phyloP scores from a whole-genome alignment of 2,113 vertebrate species.

The Mastomys coucha region DNA sequence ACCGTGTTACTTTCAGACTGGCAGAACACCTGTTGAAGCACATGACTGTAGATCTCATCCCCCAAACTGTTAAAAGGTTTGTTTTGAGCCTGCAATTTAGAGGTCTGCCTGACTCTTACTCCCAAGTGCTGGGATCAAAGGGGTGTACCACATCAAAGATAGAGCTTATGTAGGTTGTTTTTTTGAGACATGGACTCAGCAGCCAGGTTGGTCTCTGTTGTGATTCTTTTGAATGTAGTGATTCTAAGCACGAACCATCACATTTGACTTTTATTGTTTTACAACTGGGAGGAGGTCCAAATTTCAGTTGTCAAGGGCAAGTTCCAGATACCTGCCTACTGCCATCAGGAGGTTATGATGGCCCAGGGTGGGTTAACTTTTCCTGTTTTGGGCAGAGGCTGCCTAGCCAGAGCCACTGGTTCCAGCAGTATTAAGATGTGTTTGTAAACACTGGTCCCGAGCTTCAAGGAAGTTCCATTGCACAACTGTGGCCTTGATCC shows the following conservation, averaged over 20 bases:
- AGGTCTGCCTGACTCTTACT: background rate
- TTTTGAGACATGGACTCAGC: background rate
- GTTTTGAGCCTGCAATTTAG: background rate
- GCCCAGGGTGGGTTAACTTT: background rate
- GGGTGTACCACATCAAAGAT: background rate
- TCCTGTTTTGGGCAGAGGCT: background rate
- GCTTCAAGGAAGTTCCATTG: background rate
- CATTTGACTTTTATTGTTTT: background rate
- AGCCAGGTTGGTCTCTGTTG: background rate
- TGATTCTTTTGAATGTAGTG: background rate
- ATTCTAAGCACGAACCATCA: background rate
- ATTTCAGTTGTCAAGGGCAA: background rate
- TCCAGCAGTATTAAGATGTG: background rate
- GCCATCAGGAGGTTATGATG: background rate
- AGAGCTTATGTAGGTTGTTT: background rate
- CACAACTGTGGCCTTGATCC: background rate
- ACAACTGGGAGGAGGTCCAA: too few species aligned
- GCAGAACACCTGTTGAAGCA: background rate
- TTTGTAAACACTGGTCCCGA: background rate
- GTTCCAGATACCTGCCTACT: background rate
- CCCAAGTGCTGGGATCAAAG: background rate
- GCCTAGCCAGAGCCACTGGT: background rate
- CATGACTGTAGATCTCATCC: background rate
- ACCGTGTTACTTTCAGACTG: background rate
- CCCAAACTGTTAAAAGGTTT: background rate